Evolutionary conservation across 2,113 vertebrate species (phyloP), one percentile per base, ranked within the genome.

Genomic region (Gallinago media): DNA sequence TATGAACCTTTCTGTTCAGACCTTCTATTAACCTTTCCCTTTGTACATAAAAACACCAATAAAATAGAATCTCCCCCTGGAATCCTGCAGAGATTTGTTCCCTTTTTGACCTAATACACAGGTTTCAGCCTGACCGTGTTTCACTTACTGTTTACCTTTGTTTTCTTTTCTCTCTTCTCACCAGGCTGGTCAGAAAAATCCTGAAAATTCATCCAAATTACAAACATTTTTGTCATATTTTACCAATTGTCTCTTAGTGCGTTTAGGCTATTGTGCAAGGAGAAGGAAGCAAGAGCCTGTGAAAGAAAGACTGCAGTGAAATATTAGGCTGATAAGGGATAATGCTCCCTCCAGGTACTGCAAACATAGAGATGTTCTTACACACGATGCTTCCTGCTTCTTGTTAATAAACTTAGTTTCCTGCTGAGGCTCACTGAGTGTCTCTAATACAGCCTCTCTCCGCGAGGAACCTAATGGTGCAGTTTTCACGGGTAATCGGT

Each of bases 1-100:
- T 89, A 92, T 65, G 80, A 96, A 81, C 65, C 56, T 92, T 89
- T 92, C 88, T 91, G 84, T 65, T 94, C 86, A 92, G 91, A 94
- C 85, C 95, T 91, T 84, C 94, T 84, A 96, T 96, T 96, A 95
- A 95, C 96, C 95, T 96, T 97, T 95, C 80, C 62, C 73, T 96
- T 89, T 94, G 92, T 96, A 96, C 77, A 84, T 89, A 96, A 92
- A 96, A 95, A 61, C 89, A 95, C 70, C 87, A 94, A 92, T 92
- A 96, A 96, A 92, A 94, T 72, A 92, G 61, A 92, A 46, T 95
- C 49, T 91, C 58, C 76, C 81, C 36, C 66, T 52, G 65, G 92
- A 93, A 85, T 74, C 92, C 88, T 78, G 80, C 86, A 91, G 88
- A 94, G 91, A 94, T 96, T 92, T 87, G 56, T 93, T 95, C 76